Base-by-base conservation (phyloP, 2,113 vertebrate species). In the Motacilla tschutschensis region DNA sequence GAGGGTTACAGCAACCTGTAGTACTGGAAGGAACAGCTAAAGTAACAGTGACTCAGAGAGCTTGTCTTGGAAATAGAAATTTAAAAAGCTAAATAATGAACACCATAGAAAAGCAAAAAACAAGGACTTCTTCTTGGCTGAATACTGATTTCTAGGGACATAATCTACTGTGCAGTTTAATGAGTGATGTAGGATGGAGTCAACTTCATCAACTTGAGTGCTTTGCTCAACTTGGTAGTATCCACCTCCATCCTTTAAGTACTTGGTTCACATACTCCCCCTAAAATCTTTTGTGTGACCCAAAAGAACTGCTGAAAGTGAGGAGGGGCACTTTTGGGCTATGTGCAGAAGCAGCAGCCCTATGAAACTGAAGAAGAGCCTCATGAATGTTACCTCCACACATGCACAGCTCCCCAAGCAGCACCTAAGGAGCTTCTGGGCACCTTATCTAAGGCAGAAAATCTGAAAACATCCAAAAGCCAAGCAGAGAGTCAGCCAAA, bases 401-500 rank as follows among this genome's bases (percentile, higher is more conserved):
- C 3, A 29, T 14, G 28, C 46, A n/a, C 9, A 36, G 20, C 26
- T 66, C 8, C 22, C 31, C 0, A 2, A 43, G 22, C 0, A 1
- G 26, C 38, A 83, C 3, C 17, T 51, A 18, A 22, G 17, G 25
- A 60, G 11, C 21, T 78, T 63, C 65, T 74, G 35, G 16, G 20
- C 6, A 46, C 21, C 24, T 63, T 66, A 62, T 16, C 20, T 33
- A 48, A 41, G 43, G 8, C 51, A 73, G 12, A 1, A 2, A 71
- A 63, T 25, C 48, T 47, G 21, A 38, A 62, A 85, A 85, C 14
- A 17, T 28, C 22, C 24, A 25, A 80, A 83, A 77, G 14, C 12
- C 33, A 28, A 66, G 22, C 44, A 72, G 44, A 40, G 9, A 28
- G 14, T 36, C 1, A 3, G 19, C 15, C 4, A 5, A 60, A 87